Percentiles rank a stretch among this genome's conserved stretches.
These are phyloP conservation scores for Setipinna tenuifilis DNA, from an alignment of 2,797 vertebrate genomes.

Conservation along the genomic window DNA sequence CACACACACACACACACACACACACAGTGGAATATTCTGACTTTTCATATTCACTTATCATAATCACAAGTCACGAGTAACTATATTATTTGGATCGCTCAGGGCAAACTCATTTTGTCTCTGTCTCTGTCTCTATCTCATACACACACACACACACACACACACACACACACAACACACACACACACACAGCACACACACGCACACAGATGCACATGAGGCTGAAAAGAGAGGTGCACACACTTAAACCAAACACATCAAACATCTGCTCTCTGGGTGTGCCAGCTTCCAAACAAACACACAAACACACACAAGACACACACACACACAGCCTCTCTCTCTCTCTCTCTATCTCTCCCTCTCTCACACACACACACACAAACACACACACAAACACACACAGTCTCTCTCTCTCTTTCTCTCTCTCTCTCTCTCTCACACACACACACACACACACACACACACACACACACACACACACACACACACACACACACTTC, in stretches of 20 bases:
- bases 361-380: neutral
- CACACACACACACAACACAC: conserved; percentile 17
- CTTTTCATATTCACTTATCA: neutral
- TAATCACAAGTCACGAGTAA: neutral
- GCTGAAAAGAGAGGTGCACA: conserved; percentile 34
- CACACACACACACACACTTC: neutral
- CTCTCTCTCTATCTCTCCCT: too few relatives aligned
- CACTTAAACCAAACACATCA: conserved; percentile 45
- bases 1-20: conserved; percentile 20
- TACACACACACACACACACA: conserved; percentile 16
- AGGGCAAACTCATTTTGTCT: neutral
- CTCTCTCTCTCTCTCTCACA: conserved; percentile 8
- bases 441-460: conserved; percentile 25
- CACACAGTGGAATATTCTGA: neutral
- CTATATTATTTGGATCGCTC: neutral
- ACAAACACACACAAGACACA: neutral
- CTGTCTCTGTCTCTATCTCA: neutral
- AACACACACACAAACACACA: neutral
- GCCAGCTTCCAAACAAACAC: conserved; percentile 43
- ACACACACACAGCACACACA: neutral
- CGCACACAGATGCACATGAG: neutral
- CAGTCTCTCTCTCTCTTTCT: too few relatives aligned
- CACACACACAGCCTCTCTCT: neutral
- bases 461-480: conserved; percentile 2
- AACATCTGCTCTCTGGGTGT: conserved; percentile 46